phyloP scores from a whole-genome alignment of 2,113 vertebrate species.

The Aptenodytes patagonicus region DNA sequence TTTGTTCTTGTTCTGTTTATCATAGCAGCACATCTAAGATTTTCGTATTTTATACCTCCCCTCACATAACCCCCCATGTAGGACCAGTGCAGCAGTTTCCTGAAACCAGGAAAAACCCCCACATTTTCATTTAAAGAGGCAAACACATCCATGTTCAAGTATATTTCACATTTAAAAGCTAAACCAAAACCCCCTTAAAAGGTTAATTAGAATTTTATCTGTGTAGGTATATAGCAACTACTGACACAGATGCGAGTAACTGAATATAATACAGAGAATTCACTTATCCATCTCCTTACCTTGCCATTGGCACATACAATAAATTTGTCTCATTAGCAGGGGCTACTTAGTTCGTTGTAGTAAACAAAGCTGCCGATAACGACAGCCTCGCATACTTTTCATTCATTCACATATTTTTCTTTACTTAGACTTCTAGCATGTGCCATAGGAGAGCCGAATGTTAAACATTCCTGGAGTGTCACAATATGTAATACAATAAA shows the following conservation, averaged over 20 bases:
- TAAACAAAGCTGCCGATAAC: constrained; percentile 70
- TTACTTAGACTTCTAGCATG: constrained; percentile 56
- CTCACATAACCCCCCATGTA: not conserved
- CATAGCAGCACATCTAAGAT: not conserved
- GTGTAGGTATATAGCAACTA: constrained; percentile 12
- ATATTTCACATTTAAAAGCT: constrained; percentile 26
- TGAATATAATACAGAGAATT: constrained; percentile 47
- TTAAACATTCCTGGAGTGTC: constrained; percentile 78
- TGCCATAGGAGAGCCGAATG: constrained; percentile 60
- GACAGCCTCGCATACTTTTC: constrained; percentile 44
- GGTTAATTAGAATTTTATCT: constrained; percentile 45
- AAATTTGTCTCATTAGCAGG: constrained; percentile 70
- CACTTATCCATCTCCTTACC: constrained; percentile 56
- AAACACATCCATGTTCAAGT: not conserved
- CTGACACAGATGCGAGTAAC: constrained; percentile 32
- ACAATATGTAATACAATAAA: constrained; percentile 83
- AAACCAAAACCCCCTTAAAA: not conserved
- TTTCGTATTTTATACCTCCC: not conserved
- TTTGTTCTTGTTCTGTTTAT: not conserved
- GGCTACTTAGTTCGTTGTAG: constrained; percentile 63
- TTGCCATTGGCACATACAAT: constrained; percentile 45
- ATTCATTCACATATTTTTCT: constrained; percentile 69
- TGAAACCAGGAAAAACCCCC: not conserved
- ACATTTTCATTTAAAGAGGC: constrained; percentile 41
- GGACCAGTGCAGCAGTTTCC: not conserved